These are phyloP conservation scores for Chironomus striatipennis DNA, from an alignment of 1,140 invertebrate species.

Conservation along the genomic window DNA sequence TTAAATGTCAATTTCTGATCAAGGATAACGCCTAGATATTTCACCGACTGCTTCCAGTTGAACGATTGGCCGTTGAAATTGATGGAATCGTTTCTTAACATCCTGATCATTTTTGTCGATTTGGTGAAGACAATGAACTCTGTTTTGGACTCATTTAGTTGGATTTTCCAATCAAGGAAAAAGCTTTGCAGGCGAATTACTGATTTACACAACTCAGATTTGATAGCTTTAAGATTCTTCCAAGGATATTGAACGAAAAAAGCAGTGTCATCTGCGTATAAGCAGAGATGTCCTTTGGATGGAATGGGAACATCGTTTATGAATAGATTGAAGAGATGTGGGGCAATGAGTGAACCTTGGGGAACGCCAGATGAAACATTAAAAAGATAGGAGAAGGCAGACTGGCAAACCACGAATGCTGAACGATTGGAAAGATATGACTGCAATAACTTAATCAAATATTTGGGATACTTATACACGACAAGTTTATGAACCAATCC, in stretches of 20 bases:
- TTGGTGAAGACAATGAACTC: constrained; percentile 29
- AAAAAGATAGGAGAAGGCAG: constrained; percentile 24
- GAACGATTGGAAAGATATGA: constrained; percentile 24
- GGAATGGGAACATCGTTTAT: constrained; percentile 29
- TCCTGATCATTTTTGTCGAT: constrained; percentile 6
- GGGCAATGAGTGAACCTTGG: constrained; percentile 32
- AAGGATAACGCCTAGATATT: background rate
- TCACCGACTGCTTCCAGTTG: background rate
- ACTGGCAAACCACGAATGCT: background rate
- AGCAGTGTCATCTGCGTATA: constrained; percentile 34
- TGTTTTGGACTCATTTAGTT: constrained; percentile 31
- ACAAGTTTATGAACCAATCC: constrained; percentile 33
- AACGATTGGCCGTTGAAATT: background rate
- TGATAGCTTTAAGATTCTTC: background rate
- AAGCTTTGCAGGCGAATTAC: constrained; percentile 26
- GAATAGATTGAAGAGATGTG: constrained; percentile 30
- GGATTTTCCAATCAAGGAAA: constrained; percentile 30
- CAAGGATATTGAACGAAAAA: background rate
- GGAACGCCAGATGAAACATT: constrained; percentile 30
- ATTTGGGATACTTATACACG: constrained; percentile 26
- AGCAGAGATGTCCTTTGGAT: constrained; percentile 21
- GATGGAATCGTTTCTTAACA: background rate
- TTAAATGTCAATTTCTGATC: background rate
- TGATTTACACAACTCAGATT: constrained; percentile 16
- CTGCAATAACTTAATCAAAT: constrained; percentile 29